A percentile compares a stretch with the other conserved stretches of the same genome.
These are phyloP conservation scores for Leptinotarsa juncta DNA, from an alignment of 2,888 invertebrate genomes.

Conservation along the genomic window DNA sequence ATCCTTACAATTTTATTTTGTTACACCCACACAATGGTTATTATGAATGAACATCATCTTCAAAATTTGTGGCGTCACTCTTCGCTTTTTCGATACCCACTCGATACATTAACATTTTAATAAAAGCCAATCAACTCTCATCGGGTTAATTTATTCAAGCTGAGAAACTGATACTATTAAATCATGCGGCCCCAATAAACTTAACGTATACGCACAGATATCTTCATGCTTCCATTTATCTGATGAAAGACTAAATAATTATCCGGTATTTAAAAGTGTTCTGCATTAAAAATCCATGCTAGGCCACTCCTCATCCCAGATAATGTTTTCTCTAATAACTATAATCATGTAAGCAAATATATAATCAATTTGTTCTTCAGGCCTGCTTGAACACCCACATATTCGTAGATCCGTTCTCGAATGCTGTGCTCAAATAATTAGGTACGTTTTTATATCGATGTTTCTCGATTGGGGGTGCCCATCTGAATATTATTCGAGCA, in stretches of 20 bases:
- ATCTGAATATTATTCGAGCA: neutral
- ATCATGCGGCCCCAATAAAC: constrained; percentile 17
- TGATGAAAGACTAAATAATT: constrained; percentile 54
- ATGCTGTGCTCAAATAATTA: constrained; percentile 37
- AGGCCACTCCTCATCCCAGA: constrained; percentile 64
- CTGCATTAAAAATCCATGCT: constrained; percentile 59
- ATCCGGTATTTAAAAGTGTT: constrained; percentile 59
- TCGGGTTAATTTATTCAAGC: constrained; percentile 8
- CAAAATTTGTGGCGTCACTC: constrained; percentile 7
- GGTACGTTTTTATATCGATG: constrained; percentile 17
- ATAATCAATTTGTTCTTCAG: constrained; percentile 67
- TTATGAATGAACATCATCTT: constrained; percentile 2
- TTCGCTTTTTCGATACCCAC: constrained; percentile 1
- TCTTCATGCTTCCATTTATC: constrained; percentile 44
- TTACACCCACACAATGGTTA: constrained; percentile 1
- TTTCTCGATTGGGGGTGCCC: constrained; percentile 3
- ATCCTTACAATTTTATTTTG: neutral
- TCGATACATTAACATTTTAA: constrained; percentile 16
- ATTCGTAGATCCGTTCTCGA: constrained; percentile 40
- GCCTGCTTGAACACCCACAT: constrained; percentile 63
- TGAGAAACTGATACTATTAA: constrained; percentile 21
- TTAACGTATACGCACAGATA: constrained; percentile 8
- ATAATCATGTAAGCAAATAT: constrained; percentile 67
- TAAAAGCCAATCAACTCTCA: constrained; percentile 13
- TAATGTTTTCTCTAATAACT: constrained; percentile 68